These are phyloP conservation scores for Acholoe squamosa DNA, from an alignment of 2,888 invertebrate species.

Conservation along the genomic window DNA sequence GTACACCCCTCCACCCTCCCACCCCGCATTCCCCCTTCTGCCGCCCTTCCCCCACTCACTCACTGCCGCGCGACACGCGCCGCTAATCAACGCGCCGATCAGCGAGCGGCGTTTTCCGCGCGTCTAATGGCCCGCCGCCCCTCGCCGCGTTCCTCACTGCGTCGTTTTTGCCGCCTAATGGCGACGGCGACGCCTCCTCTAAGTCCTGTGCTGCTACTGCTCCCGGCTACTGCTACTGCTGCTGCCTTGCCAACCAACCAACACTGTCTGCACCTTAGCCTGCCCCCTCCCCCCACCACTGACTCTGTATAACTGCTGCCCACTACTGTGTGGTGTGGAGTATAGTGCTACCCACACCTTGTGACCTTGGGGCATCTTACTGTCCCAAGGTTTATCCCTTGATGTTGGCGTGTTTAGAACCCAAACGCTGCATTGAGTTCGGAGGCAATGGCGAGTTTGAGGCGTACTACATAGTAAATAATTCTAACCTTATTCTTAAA, in stretches of 20 bases:
- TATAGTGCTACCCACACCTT: no score
- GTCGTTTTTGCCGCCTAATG: not conserved
- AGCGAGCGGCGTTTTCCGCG: constrained; percentile 11
- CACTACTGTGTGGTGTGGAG: no score
- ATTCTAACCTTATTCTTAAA: no score
- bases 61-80: constrained; percentile 18
- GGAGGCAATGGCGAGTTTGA: no score
- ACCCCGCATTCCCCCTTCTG: not conserved
- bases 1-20: not conserved
- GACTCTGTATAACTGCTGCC: not conserved
- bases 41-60: not conserved
- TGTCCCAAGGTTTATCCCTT: no score
- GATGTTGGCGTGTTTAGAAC: no score
- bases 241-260: not conserved
- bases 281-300: constrained; percentile 27
- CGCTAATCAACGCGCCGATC: constrained; percentile 32
- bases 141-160: not conserved
- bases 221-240: not conserved
- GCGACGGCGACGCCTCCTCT: not conserved
- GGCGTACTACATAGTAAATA: no score
- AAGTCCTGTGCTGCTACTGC: not conserved
- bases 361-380: no score
- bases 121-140: constrained; percentile 12
- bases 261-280: no score
- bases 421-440: no score